Base-by-base conservation (phyloP, 2,888 invertebrate genomes). In the Ochropacha duplaris region DNA sequence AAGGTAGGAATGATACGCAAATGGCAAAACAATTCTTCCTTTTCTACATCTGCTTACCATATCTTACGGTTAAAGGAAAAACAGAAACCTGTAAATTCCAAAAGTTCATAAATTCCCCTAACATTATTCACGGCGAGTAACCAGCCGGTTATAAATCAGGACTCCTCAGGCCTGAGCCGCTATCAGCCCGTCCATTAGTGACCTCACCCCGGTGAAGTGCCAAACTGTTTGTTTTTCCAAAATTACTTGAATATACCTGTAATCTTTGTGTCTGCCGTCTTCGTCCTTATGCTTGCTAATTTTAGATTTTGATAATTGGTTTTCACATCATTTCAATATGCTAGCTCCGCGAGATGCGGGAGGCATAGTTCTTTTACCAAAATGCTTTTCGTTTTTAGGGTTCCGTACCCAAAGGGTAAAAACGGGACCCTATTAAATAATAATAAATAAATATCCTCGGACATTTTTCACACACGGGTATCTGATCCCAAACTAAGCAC, bases 51-150 rank as follows among this genome's bases (percentile, higher is more conserved):
- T 39, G 2, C n/a, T 36, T n/a, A 36, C 14, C 36, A n/a, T 36
- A 36, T 39, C 39, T 44, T 44, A 44, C 2, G 3, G 16, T 44
- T 44, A 19, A 44, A 44, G 24, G 58, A 57, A 60, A 62, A 54
- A 61, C 60, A 62, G 64, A 59, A 64, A 58, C 56, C 22, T 54
- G 64, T 56, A 56, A 71, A 69, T 65, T 68, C 72, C 60, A 65
- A 68, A 74, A 71, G 74, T 75, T 72, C 80, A 80, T 87, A 87
- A 87, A 86, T 87, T 62, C 74, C 73, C 73, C 73, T 74, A 79
- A 84, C 82, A 88, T 88, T 90, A 90, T 89, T 89, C 89, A 88
- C 83, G 87, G 84, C 83, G 87, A 86, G 90, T 86, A 79, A 74
- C 79, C 80, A 74, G 77, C 71, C 60, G 74, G 77, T 72, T 69